Evolutionary conservation across 2,113 vertebrate genomes (phyloP).

Genomic region (Chloebia gouldiae): DNA sequence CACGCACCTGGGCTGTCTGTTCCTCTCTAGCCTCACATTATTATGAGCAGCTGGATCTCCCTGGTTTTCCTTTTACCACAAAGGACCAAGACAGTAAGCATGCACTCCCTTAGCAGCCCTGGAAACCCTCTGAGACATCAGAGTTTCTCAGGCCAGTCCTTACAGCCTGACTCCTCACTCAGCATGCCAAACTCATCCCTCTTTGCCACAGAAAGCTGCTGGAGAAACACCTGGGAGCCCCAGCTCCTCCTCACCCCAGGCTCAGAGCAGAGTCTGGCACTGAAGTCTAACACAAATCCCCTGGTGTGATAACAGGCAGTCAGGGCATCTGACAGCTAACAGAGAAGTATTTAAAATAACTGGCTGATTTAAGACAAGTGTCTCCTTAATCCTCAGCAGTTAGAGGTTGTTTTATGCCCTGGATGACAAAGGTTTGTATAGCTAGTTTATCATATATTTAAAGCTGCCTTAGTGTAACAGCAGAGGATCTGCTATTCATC

Average conservation of each 20-base stretch:
- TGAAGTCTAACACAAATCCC: not conserved
- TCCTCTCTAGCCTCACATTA: not conserved
- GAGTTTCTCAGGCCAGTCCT: not conserved
- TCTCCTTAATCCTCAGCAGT: not conserved
- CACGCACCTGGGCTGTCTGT: not conserved
- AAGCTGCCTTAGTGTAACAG: not conserved
- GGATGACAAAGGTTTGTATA: not conserved
- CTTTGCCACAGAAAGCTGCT: not conserved
- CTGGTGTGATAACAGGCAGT: not conserved
- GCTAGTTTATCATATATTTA: not conserved
- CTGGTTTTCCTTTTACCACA: not conserved
- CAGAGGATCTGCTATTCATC: not conserved
- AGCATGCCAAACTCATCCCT: not conserved
- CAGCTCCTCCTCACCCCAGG: not conserved
- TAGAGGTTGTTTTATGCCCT: not conserved
- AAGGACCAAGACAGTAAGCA: not conserved
- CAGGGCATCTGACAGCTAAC: not conserved
- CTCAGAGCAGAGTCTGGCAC: not conserved
- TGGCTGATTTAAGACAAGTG: conserved; percentile 12
- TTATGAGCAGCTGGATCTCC: not conserved
- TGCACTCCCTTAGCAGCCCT: not conserved
- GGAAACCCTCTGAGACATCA: not conserved
- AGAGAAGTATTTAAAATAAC: not conserved
- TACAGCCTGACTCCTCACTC: not conserved
- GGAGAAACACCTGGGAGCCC: not conserved